Base-by-base conservation (phyloP, 2,113 vertebrate species). In the Apeltes quadracus region DNA sequence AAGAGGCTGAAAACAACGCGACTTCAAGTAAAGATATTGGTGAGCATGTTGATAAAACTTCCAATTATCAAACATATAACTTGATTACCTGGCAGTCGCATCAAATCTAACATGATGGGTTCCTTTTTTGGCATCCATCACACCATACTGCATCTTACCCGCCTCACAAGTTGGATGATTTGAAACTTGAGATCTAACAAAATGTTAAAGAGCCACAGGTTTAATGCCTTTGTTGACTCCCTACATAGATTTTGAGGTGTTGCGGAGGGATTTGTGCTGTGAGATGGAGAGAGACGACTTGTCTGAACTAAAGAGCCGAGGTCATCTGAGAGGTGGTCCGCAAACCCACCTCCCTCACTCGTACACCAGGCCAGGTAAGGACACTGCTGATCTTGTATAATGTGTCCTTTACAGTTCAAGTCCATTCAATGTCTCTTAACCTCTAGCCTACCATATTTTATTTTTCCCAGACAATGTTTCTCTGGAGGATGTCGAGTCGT, bases 211-310 rank as follows among this genome's bases (percentile, higher is more conserved):
- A 9, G 12, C 18, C 61, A 14, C 2, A 50, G 27, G 4, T 41
- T 15, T 69, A 11, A 66, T 58, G 23, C 43, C 18, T 61, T 39
- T 55, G 29, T 12, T 50, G 20, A 34, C 20, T 75, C 62, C 70
- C 36, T 61, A 14, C 0, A 64, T 78, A 15, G 93, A 94, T 62
- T 92, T 90, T 32, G 93, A 96, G 81, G 92, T 95, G 12, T 62
- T 96, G 59, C 90, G 93, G 67, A 89, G 87, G 57, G 94, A 96
- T 65, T 72, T 84, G 15, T 54, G 74, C 23, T 75, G 81, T 55
- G 86, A 90, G 34, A 20, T 75, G 16, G 82, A 85, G 43, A 75
- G 75, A 27, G 77, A 67, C 0, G 2, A 78, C 62, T 22, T 66
- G 54, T 65, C 75, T 54, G 85, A 88, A 38, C 54, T 91, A 69